Base-by-base conservation (phyloP, 2,888 invertebrate species). In the Hyles lineata region DNA sequence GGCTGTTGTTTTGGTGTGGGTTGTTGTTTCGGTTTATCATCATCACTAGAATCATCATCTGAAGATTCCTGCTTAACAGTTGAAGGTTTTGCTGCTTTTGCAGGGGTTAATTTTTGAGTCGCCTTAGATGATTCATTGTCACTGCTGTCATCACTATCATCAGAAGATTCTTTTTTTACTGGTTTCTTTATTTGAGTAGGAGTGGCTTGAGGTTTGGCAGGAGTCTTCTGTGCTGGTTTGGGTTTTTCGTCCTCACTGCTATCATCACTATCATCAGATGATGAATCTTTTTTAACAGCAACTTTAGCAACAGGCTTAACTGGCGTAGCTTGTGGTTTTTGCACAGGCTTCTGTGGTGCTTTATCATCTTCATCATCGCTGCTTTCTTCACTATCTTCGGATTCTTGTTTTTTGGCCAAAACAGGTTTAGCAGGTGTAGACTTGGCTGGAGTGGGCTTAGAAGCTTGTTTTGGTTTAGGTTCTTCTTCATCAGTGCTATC, bases 401-500 rank as follows among this genome's bases (percentile, higher is more conserved):
- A 86, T 6, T 87, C 86, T 67, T 85, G 82, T 63, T 87, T 83
- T 82, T 87, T 85, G 17, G 73, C 74, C 61, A 77, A 75, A 23
- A 74, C 43, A 62, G 61, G 11, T 75, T 78, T 78, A 50, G 72
- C 77, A 60, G 82, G 74, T 76, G 85, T 63, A 21, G 52, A 17
- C 73, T 78, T 78, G 25, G 72, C 77, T 55, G 83, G 75, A 77
- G 85, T 70, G 80, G 84, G 74, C 86, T 88, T 86, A 0, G 79
- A 71, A 63, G 77, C 75, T 59, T 79, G 74, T 76, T 86, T 86
- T 55, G 76, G 75, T 72, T 85, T 85, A 21, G 86, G 80, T 52
- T 89, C 86, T 69, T 89, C 89, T 50, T 92, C 89, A 75, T 95
- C 92, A 59, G 87, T 87, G 29, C 92, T 88, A 58, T 92, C 92